Percentiles rank a stretch among this genome's conserved stretches.
phyloP scores from a whole-genome alignment of 1,140 invertebrate species.

The Lanistes nyassanus region DNA sequence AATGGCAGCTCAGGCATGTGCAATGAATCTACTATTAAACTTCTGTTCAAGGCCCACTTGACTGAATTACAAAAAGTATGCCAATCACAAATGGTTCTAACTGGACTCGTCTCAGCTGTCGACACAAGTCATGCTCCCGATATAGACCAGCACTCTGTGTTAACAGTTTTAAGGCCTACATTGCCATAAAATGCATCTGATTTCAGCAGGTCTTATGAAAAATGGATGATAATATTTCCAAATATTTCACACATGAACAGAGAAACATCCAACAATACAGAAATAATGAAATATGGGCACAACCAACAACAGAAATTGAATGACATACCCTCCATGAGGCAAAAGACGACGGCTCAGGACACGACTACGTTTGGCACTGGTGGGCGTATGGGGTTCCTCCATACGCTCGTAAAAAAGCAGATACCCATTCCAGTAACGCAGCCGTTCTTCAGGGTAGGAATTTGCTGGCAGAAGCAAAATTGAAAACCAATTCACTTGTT shows the following conservation, averaged over 20 bases:
- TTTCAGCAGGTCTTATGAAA: background rate
- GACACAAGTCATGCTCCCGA: no score
- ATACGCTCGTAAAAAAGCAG: slow-evolving; percentile 65
- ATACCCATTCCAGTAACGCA: slow-evolving; percentile 66
- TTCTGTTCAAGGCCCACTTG: no score
- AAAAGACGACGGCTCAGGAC: slow-evolving; percentile 49
- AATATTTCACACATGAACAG: no score
- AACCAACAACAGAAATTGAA: background rate
- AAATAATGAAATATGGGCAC: background rate
- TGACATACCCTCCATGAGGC: slow-evolving; percentile 47
- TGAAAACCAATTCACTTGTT: no score
- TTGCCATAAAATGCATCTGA: no score
- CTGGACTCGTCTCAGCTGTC: no score
- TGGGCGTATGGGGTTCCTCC: slow-evolving; percentile 55
- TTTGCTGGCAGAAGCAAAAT: slow-evolving; percentile 17
- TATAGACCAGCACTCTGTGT: no score
- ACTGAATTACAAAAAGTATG: no score
- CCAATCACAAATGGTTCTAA: no score
- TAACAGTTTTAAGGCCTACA: no score
- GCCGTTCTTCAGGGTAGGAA: slow-evolving; percentile 60
- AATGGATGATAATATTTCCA: background rate
- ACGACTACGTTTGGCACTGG: slow-evolving; percentile 62
- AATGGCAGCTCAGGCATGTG: no score
- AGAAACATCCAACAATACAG: background rate
- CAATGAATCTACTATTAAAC: no score